Conservation (phyloP, 2,113 vertebrate genomes). For the Oreochromis spilurus region DNA sequence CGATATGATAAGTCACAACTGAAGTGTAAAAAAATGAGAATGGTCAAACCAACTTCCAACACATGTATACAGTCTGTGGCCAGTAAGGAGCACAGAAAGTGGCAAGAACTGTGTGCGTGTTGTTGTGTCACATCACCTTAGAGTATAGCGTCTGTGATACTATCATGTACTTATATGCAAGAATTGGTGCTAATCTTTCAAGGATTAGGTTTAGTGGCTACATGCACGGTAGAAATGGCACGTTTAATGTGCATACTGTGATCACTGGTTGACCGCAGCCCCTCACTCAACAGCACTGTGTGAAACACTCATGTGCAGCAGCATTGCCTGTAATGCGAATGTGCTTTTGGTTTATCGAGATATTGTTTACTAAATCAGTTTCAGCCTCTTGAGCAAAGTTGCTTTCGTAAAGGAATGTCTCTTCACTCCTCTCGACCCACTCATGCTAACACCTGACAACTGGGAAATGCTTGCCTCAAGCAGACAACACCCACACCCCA, state of each 20-base stretch:
- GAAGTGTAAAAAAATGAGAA: neutral
- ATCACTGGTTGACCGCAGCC: conserved; percentile 29
- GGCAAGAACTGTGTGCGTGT: neutral
- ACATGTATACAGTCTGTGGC: neutral
- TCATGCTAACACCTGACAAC: neutral
- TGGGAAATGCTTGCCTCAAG: neutral
- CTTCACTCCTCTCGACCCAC: neutral
- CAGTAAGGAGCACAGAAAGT: neutral
- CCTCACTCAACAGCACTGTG: neutral
- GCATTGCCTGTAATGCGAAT: neutral
- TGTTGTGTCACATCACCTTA: neutral
- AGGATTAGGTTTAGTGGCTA: conserved; percentile 23
- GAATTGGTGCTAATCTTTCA: neutral
- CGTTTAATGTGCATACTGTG: neutral
- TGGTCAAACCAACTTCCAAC: neutral
- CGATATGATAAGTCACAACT: neutral
- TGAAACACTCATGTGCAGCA: neutral
- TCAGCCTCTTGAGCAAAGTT: neutral
- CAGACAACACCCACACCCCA: neutral
- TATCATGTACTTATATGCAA: neutral
- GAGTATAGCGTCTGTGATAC: neutral
- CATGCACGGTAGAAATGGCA: neutral
- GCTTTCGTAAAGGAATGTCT: neutral
- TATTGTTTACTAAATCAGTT: neutral
- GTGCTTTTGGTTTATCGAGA: neutral